Evolutionary conservation across 1,140 invertebrate genomes (phyloP).

Genomic region (Drosophila melanica): DNA sequence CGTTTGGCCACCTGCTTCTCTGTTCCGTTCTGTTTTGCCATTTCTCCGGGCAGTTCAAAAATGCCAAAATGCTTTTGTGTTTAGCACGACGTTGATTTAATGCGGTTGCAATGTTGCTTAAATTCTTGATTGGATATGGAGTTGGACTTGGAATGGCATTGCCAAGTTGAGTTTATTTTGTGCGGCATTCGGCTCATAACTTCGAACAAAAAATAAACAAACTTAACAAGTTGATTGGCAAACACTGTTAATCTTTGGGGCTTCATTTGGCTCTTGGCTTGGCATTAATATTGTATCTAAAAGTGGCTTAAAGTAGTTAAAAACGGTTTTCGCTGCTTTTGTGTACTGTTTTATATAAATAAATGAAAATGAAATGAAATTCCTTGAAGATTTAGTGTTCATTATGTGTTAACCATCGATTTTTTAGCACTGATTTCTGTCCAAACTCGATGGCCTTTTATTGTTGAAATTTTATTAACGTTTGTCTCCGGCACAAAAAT

Average conservation of each 20-base stretch:
- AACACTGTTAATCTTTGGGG: not conserved
- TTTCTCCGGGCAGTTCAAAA: constrained; percentile 9
- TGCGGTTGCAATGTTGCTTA: constrained; percentile 17
- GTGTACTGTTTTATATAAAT: not conserved
- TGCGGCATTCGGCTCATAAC: not conserved
- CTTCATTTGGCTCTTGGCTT: not conserved
- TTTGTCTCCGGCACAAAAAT: not conserved
- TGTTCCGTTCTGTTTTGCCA: not conserved
- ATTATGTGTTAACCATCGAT: no score
- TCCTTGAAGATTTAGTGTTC: not conserved
- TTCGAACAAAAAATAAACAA: not conserved
- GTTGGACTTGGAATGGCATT: not conserved
- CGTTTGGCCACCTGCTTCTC: not conserved
- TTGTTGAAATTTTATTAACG: constrained; percentile 9
- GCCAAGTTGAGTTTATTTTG: not conserved
- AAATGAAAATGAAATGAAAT: no score
- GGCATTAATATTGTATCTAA: not conserved
- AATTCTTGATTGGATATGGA: constrained; percentile 10
- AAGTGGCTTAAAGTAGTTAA: not conserved
- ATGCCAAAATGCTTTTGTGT: constrained; percentile 19
- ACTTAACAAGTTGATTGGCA: not conserved
- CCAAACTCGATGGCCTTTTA: not conserved
- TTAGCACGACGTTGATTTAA: constrained; percentile 7
- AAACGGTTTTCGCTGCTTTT: not conserved
- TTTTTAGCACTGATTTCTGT: not conserved